Evolutionary conservation across 2,888 invertebrate genomes (phyloP).

Genomic region (Criorhina ranunculi): DNA sequence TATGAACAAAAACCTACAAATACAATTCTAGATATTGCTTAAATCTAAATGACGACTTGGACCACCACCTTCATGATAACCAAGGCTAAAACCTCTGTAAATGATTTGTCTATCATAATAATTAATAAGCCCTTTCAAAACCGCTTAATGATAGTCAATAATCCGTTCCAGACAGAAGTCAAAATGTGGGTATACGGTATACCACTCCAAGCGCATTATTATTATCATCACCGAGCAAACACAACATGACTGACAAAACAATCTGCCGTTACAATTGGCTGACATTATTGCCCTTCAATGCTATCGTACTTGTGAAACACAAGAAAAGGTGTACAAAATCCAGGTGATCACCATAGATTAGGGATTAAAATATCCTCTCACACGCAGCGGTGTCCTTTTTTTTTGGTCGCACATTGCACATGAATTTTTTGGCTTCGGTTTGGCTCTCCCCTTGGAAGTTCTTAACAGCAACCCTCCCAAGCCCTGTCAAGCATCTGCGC

Average conservation of each 20-base stretch:
- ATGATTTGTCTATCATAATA: not conserved
- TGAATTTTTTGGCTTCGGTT: conserved; percentile 39
- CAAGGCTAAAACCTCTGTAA: too few species aligned
- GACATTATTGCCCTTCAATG: conserved; percentile 52
- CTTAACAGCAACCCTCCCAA: conserved; percentile 63
- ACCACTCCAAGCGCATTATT: conserved; percentile 36
- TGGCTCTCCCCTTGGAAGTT: conserved; percentile 57
- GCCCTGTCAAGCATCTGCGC: conserved; percentile 62
- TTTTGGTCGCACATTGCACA: conserved; percentile 68
- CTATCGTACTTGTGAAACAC: conserved; percentile 26
- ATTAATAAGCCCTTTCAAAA: not conserved
- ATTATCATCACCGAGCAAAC: conserved; percentile 38
- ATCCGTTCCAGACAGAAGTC: conserved; percentile 56
- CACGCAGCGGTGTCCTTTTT: conserved; percentile 55
- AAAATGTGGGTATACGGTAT: conserved; percentile 41
- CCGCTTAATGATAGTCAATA: conserved; percentile 29
- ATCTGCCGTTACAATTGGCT: conserved; percentile 62
- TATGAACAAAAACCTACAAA: too few species aligned
- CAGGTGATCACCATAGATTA: conserved; percentile 73
- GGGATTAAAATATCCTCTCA: conserved; percentile 71
- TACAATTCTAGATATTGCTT: too few species aligned
- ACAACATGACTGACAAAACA: conserved; percentile 65
- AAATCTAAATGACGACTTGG: too few species aligned
- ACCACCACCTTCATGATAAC: too few species aligned
- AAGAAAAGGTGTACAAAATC: conserved; percentile 71